Percentiles rank a stretch among this genome's conserved stretches.
These are phyloP conservation scores for Clamator glandarius DNA, from an alignment of 2,797 vertebrate genomes.

Conservation along the genomic window DNA sequence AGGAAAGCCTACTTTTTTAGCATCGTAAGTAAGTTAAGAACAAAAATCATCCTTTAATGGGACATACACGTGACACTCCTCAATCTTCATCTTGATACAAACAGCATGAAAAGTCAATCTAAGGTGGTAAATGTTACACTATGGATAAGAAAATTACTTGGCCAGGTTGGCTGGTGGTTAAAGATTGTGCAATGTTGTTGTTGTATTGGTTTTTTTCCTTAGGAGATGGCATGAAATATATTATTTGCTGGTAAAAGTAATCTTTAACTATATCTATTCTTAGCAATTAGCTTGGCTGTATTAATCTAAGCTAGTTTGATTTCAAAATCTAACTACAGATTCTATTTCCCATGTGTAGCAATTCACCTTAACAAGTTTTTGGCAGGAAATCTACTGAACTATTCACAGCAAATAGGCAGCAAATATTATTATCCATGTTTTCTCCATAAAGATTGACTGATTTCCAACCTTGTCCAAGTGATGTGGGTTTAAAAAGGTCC, in stretches of 20 bases:
- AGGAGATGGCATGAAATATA: background rate
- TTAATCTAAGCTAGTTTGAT: background rate
- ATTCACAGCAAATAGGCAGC: background rate
- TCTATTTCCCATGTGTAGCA: background rate
- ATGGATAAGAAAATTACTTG: background rate
- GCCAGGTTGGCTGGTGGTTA: background rate
- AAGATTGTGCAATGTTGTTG: background rate
- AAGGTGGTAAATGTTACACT: background rate
- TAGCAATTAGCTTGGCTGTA: background rate
- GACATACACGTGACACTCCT: constrained; percentile 21
- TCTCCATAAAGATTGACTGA: background rate
- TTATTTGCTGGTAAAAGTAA: background rate
- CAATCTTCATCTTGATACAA: background rate
- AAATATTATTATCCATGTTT: background rate
- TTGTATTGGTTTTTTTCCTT: background rate
- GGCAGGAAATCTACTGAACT: background rate
- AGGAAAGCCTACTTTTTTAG: too few species aligned
- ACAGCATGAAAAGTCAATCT: background rate
- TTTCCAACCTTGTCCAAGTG: background rate
- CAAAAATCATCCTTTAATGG: constrained; percentile 45
- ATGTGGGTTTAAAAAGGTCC: background rate
- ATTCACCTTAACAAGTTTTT: constrained; percentile 5
- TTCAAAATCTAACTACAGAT: background rate
- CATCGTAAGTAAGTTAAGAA: background rate
- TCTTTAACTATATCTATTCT: background rate